Evolutionary conservation across 2,113 vertebrate genomes (phyloP).

Genomic region (Crotophaga sulcirostris): DNA sequence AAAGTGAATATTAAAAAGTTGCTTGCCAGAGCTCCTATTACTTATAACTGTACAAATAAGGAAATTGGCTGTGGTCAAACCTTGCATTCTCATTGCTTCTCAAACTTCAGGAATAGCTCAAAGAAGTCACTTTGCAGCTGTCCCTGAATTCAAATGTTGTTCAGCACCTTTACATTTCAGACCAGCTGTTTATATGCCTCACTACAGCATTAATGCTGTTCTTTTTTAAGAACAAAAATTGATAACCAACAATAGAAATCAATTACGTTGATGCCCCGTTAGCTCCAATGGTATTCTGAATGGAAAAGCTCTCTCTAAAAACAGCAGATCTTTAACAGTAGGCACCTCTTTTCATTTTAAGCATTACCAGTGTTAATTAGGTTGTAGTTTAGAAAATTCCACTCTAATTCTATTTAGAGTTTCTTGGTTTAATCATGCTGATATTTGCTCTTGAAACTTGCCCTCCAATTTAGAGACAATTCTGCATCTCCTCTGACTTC

Average conservation of each 20-base stretch:
- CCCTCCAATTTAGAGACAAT: neutral
- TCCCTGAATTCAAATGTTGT: neutral
- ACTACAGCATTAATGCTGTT: neutral
- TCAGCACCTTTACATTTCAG: neutral
- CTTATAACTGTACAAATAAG: neutral
- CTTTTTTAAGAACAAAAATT: neutral
- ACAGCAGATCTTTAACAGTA: neutral
- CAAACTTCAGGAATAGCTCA: neutral
- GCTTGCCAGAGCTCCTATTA: neutral
- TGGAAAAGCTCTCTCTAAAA: neutral
- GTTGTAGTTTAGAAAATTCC: neutral
- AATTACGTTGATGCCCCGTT: neutral
- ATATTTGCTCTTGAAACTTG: neutral
- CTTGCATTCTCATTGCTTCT: neutral
- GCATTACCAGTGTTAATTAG: constrained; percentile 2
- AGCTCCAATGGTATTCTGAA: neutral
- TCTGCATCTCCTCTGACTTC: neutral
- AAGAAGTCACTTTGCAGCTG: neutral
- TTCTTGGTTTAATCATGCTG: neutral
- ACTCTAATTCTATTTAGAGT: neutral
- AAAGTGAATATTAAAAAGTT: neutral
- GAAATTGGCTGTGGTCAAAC: neutral
- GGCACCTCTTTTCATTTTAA: neutral
- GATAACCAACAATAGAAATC: neutral
- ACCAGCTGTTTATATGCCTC: neutral